phyloP scores from a whole-genome alignment of 2,113 vertebrate species.

The Aptenodytes patagonicus region DNA sequence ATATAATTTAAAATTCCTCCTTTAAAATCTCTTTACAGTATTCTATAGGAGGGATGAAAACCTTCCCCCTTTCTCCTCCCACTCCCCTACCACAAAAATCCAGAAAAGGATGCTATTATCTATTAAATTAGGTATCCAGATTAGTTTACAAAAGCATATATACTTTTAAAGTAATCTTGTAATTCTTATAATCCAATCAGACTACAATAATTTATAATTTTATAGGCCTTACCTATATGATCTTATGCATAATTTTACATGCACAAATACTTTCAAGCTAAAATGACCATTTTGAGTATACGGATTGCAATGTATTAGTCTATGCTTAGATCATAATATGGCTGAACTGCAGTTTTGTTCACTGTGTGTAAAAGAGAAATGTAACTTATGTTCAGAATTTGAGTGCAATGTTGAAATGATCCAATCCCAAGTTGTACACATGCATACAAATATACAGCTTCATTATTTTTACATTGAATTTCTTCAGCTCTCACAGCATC shows the following conservation, averaged over 20 bases:
- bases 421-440: background rate
- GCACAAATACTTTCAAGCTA: background rate
- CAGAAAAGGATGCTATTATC: background rate
- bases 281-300: background rate
- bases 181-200: background rate
- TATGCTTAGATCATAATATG: background rate
- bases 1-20: slow-evolving; percentile 13
- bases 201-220: background rate
- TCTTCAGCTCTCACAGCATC: background rate
- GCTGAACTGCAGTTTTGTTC: background rate
- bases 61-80: background rate
- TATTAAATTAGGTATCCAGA: background rate
- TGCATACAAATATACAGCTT: background rate
- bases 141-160: background rate
- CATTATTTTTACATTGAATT: background rate
- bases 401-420: background rate
- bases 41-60: background rate
- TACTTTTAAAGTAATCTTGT: background rate
- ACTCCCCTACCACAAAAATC: background rate
- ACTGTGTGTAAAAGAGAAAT: background rate
- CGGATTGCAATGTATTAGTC: background rate
- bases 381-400: background rate
- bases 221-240: background rate
- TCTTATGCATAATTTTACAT: background rate
- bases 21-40: background rate